Base-by-base conservation (phyloP, 2,113 vertebrate genomes). In the Oceanodroma tethys region DNA sequence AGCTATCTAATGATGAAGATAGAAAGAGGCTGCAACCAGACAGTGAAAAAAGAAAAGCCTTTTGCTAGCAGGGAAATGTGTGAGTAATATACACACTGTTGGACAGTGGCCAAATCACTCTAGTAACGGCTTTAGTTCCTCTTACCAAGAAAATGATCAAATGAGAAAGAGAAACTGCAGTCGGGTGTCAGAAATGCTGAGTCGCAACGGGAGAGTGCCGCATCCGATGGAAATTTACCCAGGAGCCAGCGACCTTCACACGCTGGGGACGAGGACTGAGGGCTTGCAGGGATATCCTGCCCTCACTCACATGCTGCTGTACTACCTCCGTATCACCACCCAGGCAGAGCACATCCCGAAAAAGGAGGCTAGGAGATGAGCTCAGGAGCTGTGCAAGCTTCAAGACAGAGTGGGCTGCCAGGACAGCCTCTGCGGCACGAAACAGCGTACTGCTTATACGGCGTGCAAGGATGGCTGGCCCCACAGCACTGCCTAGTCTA, bases 141-240 rank as follows among this genome's bases (percentile, higher is more conserved):
- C 63, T 91, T 48, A 74, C 15, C 40, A 92, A 86, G 91, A 95
- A 95, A 90, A 86, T 19, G 75, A 91, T 93, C 79, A 88, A 68
- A 94, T 67, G 86, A 81, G 92, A 94, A 81, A 40, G 65, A 97
- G 93, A 58, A 94, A 81, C 95, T 93, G 93, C 88, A 96, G 94
- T 26, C 8, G 45, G 72, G 71, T 91, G 80, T 95, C 90, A 96
- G 95, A 93, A 96, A 90, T 81, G 97, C 96, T 95, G 96, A 96
- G 90, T 94, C 26, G 88, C 85, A 85, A 30, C 0, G 4, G 81
- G 74, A 95, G 63, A 95, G 62, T 97, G 95, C 95, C 43, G 94
- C 95, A 97, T 90, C 74, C 2, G 2, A 82, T 96, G 97, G 97
- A 97, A 97, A 97, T 96, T 97, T 94, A 96, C 92, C 87, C 88